phyloP scores from a whole-genome alignment of 2,113 vertebrate species.

The Cyprinodon variegatus region DNA sequence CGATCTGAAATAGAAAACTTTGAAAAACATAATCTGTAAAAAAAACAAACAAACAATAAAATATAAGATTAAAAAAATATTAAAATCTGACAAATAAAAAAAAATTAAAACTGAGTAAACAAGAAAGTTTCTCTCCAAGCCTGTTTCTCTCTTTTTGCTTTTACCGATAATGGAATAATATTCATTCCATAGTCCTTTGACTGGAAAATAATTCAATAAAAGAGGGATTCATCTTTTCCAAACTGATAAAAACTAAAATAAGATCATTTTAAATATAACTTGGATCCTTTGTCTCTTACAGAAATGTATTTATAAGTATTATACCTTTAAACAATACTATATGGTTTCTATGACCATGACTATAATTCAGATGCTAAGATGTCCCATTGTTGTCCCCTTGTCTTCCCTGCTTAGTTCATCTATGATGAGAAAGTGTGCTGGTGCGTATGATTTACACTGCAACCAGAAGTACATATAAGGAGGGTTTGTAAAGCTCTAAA shows the following conservation, averaged over 20 bases:
- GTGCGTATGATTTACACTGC: conserved; percentile 77
- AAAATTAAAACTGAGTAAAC: too few species aligned
- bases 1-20: too few species aligned
- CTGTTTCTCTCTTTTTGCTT: too few species aligned
- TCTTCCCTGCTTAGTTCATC: conserved; percentile 88
- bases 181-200: not conserved
- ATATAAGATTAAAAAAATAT: too few species aligned
- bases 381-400: not conserved
- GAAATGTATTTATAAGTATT: too few species aligned
- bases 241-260: not conserved
- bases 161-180: too few species aligned
- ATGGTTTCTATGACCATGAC: not conserved
- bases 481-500: not conserved
- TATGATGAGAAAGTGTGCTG: conserved; percentile 93
- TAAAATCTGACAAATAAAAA: too few species aligned
- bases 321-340: not conserved
- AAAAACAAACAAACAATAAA: too few species aligned
- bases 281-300: too few species aligned
- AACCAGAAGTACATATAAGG: not conserved
- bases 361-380: not conserved
- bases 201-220: not conserved
- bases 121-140: too few species aligned
- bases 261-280: too few species aligned
- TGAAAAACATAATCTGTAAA: too few species aligned
- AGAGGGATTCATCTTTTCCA: not conserved